Base-by-base conservation (phyloP, 2,888 invertebrate species). In the Bombyx huttoni region DNA sequence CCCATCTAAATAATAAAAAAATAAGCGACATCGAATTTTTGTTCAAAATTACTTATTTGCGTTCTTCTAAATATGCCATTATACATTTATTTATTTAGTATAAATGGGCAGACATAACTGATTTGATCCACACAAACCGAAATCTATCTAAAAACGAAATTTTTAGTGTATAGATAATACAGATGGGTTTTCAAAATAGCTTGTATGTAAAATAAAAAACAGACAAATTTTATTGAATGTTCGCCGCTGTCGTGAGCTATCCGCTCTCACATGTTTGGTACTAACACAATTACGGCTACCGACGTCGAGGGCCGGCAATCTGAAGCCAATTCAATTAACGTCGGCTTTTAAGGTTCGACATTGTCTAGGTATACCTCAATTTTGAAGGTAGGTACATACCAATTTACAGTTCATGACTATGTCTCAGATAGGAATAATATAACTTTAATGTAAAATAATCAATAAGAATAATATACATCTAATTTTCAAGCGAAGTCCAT, bases 281-380 rank as follows among this genome's bases (percentile, higher is more conserved):
- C 73, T 84, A 83, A 83, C 76, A 70, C 80, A 80, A 81, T 85
- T 81, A 82, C 78, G 65, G 63, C 71, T 71, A 66, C 70, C 65
- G 75, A 65, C 67, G 63, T 57, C 67, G 62, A 70, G 75, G 66
- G 75, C 75, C 78, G 75, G 84, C 83, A 83, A 85, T 86, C 85
- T 78, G 82, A 76, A 77, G 75, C 78, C 76, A 75, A 85, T 84
- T 84, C 78, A 83, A 85, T 85, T 83, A 85, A 75, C 82, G 81
- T 78, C 76, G 78, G 75, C 81, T 80, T 83, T 83, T 83, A 80
- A 80, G 68, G 78, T 72, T 68, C 64, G 60, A 64, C 67, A 75
- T 75, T 78, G 72, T 74, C 59, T 60, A 59, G 58, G n/a, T 10
- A 24, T 48, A 48, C 24, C 7, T 47, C 13, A 8, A 7, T 3